These are phyloP conservation scores for Lutjanus erythropterus DNA, from an alignment of 2,113 vertebrate species.

Conservation along the genomic window DNA sequence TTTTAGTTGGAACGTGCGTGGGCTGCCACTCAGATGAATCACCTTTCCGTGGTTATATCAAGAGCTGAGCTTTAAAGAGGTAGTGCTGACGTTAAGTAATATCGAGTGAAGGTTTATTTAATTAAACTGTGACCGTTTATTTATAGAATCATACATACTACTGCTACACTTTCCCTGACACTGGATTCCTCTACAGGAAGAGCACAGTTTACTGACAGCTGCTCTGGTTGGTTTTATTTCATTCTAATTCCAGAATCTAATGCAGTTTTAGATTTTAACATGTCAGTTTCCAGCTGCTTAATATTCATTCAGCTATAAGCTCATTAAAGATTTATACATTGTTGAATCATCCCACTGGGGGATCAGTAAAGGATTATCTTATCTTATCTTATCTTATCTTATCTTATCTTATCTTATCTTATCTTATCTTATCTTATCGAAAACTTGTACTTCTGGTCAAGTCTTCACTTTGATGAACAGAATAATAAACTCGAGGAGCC, in stretches of 20 bases:
- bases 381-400: too few relatives aligned
- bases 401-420: too few relatives aligned
- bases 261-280: neutral
- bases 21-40: constrained; percentile 60
- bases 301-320: neutral
- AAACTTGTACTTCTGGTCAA: too few relatives aligned
- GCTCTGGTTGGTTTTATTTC: neutral
- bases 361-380: too few relatives aligned
- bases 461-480: too few relatives aligned
- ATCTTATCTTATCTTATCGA: too few relatives aligned
- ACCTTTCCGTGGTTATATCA: constrained; percentile 45
- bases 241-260: neutral
- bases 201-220: neutral
- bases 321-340: neutral
- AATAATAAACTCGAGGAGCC: too few relatives aligned
- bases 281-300: neutral
- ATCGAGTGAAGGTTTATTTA: constrained; percentile 32
- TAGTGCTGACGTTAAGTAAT: constrained; percentile 26
- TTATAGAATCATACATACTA: constrained; percentile 22
- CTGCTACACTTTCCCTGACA: constrained; percentile 2
- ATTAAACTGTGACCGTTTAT: constrained; percentile 16
- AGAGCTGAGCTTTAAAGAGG: constrained; percentile 42
- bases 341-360: too few relatives aligned
- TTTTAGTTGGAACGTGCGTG: constrained; percentile 49
- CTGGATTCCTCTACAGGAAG: neutral